These are phyloP conservation scores for Otus scops DNA, from an alignment of 2,797 vertebrate species.

Conservation along the genomic window DNA sequence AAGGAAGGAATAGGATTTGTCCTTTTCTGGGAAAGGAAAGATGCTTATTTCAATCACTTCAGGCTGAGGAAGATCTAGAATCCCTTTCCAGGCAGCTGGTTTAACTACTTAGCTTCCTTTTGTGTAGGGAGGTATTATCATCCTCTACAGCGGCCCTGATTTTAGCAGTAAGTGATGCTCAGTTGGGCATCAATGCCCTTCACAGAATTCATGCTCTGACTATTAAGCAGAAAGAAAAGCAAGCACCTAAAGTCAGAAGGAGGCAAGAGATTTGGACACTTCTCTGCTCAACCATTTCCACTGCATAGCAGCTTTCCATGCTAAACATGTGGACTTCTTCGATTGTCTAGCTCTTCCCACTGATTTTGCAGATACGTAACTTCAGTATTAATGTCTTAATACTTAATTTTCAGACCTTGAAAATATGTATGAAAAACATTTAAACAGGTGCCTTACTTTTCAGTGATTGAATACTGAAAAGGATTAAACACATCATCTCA, in stretches of 20 bases:
- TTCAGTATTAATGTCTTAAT: not conserved
- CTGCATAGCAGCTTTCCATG: not conserved
- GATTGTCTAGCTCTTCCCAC: not conserved
- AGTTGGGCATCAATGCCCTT: not conserved
- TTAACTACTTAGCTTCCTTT: not conserved
- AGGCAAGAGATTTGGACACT: not conserved
- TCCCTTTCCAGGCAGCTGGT: not conserved
- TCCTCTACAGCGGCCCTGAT: not conserved
- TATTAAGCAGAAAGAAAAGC: not conserved
- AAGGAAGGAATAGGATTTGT: not conserved
- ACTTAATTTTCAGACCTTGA: not conserved
- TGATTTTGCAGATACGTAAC: not conserved
- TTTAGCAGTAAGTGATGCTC: not conserved
- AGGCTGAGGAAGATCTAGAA: not conserved
- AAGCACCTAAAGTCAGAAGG: not conserved
- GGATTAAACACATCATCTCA: not conserved
- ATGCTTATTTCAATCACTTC: not conserved
- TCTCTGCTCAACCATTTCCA: not conserved
- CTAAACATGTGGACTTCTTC: not conserved
- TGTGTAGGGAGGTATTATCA: not conserved
- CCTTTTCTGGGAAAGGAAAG: not conserved
- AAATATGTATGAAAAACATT: not conserved
- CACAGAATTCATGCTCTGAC: not conserved
- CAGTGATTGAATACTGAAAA: not conserved
- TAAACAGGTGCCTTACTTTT: not conserved